phyloP scores from a whole-genome alignment of 2,113 vertebrate genomes.

The Phodopus roborovskii region DNA sequence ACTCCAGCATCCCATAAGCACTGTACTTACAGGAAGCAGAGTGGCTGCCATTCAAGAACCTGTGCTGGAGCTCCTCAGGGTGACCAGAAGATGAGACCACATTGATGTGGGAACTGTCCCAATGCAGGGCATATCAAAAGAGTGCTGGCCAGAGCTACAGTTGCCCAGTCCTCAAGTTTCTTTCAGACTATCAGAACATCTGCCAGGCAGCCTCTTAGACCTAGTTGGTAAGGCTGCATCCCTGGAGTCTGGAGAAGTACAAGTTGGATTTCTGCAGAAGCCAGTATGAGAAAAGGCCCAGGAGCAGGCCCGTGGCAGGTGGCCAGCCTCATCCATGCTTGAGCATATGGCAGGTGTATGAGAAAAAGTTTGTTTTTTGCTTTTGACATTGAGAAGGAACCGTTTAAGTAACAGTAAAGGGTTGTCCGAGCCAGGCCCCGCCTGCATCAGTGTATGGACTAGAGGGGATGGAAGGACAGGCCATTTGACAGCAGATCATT shows the following conservation, averaged over 20 bases:
- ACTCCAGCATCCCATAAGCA: too few relatives aligned
- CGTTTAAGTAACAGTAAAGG: background rate
- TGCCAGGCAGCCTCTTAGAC: background rate
- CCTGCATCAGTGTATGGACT: background rate
- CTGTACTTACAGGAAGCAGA: background rate
- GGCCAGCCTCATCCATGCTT: background rate
- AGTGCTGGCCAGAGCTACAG: background rate
- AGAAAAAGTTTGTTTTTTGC: background rate
- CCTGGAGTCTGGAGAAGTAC: background rate
- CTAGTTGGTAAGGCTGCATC: background rate
- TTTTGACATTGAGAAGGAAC: slow-evolving; percentile 1
- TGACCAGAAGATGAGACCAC: background rate
- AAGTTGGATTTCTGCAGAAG: background rate
- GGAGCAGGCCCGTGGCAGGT: background rate
- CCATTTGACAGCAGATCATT: background rate
- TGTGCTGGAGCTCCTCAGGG: background rate
- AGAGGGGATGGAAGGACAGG: background rate
- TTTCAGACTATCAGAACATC: background rate
- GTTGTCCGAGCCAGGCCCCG: background rate
- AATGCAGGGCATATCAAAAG: accelerated
- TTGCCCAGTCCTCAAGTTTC: background rate
- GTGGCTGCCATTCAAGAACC: background rate
- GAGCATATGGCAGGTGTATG: background rate
- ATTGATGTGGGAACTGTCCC: background rate
- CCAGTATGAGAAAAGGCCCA: background rate